Percentiles rank a stretch among this genome's conserved stretches.
phyloP scores from a whole-genome alignment of 2,113 vertebrate species.

The Tragelaphus strepsiceros region DNA sequence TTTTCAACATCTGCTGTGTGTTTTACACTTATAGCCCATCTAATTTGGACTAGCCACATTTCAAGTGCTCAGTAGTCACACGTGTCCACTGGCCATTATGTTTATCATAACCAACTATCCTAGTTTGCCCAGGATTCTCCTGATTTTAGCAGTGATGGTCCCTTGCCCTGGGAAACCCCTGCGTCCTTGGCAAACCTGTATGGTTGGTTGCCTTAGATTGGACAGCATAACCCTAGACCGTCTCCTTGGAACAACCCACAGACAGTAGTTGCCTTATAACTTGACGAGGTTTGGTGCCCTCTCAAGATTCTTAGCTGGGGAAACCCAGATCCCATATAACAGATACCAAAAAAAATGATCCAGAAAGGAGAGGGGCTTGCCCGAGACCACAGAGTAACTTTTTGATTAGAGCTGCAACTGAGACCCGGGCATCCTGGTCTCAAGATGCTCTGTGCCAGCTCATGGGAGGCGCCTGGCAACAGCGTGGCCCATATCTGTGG shows the following conservation, averaged over 20 bases:
- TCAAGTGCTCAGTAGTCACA: not conserved
- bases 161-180: not conserved
- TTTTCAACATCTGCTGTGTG: not conserved
- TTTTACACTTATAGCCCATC: not conserved
- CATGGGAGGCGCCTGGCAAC: fast-evolving
- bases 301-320: not conserved
- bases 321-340: not conserved
- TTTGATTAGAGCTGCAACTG: not conserved
- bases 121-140: not conserved
- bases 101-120: not conserved
- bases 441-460: not conserved
- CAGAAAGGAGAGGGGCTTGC: not conserved
- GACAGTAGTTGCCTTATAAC: not conserved
- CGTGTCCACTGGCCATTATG: not conserved
- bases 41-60: not conserved
- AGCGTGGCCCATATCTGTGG: fast-evolving
- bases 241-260: not conserved
- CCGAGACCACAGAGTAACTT: not conserved
- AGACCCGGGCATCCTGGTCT: not conserved
- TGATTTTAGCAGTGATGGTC: not conserved
- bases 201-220: fast-evolving
- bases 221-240: not conserved
- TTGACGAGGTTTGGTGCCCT: not conserved
- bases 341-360: not conserved
- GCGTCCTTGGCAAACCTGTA: not conserved